A percentile compares a stretch with the other conserved stretches of the same genome.
Evolutionary conservation across 2,888 invertebrate genomes (phyloP).

Genomic region (Athalia rosae): DNA sequence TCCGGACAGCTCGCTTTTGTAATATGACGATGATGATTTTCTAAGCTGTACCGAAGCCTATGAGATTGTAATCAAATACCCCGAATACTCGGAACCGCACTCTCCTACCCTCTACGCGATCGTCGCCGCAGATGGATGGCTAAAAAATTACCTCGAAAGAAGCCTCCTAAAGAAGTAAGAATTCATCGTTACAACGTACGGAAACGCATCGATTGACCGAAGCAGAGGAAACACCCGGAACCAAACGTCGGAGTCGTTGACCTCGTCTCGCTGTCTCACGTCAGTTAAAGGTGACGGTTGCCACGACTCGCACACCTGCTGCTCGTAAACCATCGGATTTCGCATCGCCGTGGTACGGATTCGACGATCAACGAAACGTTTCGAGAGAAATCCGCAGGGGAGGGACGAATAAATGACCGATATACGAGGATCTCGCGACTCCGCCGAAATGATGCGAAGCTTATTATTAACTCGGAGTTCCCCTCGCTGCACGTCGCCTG

Average conservation of each 20-base stretch:
- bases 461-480: conserved; percentile 11
- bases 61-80: conserved; percentile 11
- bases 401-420: conserved; percentile 2
- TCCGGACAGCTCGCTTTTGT: conserved; percentile 20
- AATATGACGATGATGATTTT: conserved; percentile 35
- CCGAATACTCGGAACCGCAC: neutral
- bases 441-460: neutral
- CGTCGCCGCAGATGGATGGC: neutral
- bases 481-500: neutral
- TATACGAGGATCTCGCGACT: neutral
- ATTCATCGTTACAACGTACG: neutral
- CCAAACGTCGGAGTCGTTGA: conserved; percentile 32
- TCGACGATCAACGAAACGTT: neutral
- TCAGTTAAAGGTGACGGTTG: conserved; percentile 41
- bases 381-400: conserved; percentile 4
- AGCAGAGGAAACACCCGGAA: conserved; percentile 34
- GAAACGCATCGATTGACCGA: neutral
- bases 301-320: conserved; percentile 40
- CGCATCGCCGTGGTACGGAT: conserved; percentile 28
- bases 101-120: neutral
- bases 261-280: conserved; percentile 41
- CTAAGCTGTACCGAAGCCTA: neutral
- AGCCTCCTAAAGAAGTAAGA: neutral
- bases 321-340: conserved; percentile 41
- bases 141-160: neutral